These are phyloP conservation scores for Lasius platythorax DNA, from an alignment of 2,888 invertebrate species.

Conservation along the genomic window DNA sequence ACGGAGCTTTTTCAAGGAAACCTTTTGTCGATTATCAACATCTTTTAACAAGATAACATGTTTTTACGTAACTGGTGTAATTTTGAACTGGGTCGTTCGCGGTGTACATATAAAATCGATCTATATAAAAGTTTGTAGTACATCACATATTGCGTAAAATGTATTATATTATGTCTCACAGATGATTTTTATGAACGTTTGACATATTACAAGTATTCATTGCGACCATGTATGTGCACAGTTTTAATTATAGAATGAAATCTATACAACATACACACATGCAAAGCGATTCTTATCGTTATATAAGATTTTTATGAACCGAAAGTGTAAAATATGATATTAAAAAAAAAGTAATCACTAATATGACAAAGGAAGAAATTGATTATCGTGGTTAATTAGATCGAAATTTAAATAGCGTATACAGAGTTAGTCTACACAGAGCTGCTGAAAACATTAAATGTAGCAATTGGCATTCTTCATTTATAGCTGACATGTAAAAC, in stretches of 20 bases:
- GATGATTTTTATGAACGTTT: slow-evolving; percentile 12
- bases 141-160: slow-evolving; percentile 1
- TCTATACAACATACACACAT: neutral
- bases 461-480: neutral
- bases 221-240: neutral
- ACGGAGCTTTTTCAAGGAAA: slow-evolving; percentile 77
- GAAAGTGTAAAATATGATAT: neutral
- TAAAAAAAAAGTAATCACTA: slow-evolving; percentile 1
- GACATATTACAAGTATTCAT: neutral
- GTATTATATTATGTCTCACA: neutral
- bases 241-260: neutral
- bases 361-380: neutral
- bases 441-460: neutral
- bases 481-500: neutral
- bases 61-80: slow-evolving; percentile 79
- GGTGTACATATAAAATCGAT: slow-evolving; percentile 31
- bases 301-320: neutral
- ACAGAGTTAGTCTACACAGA: neutral
- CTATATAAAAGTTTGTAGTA: neutral
- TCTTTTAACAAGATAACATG: slow-evolving; percentile 77
- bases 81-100: slow-evolving; percentile 75
- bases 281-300: slow-evolving; percentile 6
- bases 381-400: neutral
- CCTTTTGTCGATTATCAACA: slow-evolving; percentile 76
- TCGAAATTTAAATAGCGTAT: slow-evolving; percentile 13